A percentile compares a stretch with the other conserved stretches of the same genome.
Evolutionary conservation across 2,797 vertebrate genomes (phyloP).

Genomic region (Cichlasoma orientale): DNA sequence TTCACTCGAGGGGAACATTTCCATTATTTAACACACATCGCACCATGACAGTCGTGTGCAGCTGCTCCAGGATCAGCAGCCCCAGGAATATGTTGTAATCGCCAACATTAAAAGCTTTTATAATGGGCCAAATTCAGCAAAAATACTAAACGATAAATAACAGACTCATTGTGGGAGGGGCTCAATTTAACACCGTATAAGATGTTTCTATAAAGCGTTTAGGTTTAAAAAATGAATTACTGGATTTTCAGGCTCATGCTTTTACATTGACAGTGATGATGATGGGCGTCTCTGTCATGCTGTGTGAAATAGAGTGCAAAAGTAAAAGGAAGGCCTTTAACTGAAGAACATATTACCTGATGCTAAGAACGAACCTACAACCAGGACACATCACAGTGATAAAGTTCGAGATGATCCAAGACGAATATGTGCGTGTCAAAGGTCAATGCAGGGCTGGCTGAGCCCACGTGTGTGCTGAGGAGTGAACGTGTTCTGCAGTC

Average conservation of each 20-base stretch:
- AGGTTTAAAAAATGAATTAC: background rate
- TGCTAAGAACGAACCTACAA: background rate
- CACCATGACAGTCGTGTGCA: background rate
- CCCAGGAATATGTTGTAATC: background rate
- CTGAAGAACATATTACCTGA: too few relatives aligned
- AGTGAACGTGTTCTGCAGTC: background rate
- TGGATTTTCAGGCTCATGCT: background rate
- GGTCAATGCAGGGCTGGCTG: background rate
- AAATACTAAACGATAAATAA: background rate
- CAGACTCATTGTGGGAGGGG: background rate
- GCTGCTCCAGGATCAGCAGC: conserved; percentile 9
- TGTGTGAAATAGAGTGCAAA: background rate
- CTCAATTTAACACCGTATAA: background rate
- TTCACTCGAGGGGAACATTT: conserved; percentile 47
- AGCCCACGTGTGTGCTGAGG: background rate
- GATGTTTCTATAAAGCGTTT: background rate
- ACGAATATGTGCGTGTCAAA: background rate
- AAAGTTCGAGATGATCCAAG: background rate
- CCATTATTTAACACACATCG: conserved; percentile 55
- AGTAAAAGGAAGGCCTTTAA: background rate
- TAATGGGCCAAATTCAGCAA: background rate
- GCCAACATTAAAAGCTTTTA: background rate
- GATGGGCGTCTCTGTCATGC: background rate
- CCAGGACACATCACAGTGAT: background rate
- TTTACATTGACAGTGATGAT: background rate